Conservation (phyloP, 1,140 invertebrate genomes). For the Panagrolaimus sp. region DNA sequence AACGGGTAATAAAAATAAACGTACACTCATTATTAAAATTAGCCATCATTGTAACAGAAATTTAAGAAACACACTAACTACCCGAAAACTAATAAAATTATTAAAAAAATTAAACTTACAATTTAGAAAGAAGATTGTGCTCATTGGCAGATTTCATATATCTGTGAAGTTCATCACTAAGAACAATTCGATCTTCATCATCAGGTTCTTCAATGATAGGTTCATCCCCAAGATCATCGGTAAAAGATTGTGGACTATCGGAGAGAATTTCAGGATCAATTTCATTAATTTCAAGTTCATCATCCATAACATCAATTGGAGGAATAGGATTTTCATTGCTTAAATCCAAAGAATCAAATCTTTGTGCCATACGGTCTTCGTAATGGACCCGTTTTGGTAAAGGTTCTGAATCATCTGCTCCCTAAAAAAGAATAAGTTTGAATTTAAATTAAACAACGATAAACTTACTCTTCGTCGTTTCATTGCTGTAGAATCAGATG, state of each 20-base stretch:
- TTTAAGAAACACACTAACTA: not conserved
- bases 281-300: not conserved
- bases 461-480: slow-evolving; percentile 4
- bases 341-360: not conserved
- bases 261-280: not conserved
- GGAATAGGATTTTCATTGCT: not conserved
- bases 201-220: not conserved
- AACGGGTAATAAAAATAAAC: no score
- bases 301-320: not conserved
- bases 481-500: slow-evolving; percentile 6
- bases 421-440: not conserved
- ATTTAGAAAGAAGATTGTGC: not conserved
- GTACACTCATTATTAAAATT: no score
- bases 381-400: not conserved
- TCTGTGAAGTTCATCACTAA: slow-evolving; percentile 1
- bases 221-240: not conserved
- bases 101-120: slow-evolving; percentile 12
- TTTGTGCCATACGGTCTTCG: not conserved
- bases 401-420: not conserved
- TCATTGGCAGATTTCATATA: not conserved
- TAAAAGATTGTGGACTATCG: not conserved
- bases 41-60: no score
- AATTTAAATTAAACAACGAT: not conserved
- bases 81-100: not conserved
- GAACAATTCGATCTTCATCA: not conserved